These are phyloP conservation scores for Sebastes diaconus DNA, from an alignment of 2,797 vertebrate species.

Conservation along the genomic window DNA sequence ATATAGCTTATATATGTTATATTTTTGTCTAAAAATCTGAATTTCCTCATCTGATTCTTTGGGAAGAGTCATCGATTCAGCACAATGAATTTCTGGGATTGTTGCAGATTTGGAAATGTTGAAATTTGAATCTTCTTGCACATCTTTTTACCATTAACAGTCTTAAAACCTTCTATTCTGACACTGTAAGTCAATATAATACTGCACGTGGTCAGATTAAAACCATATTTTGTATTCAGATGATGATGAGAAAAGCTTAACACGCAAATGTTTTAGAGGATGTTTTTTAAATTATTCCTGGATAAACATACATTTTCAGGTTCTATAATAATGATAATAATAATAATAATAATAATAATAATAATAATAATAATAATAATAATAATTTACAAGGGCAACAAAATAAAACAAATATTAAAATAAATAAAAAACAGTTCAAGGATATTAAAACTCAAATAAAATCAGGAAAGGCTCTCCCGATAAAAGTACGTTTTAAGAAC, in stretches of 20 bases:
- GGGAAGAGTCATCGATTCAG: not conserved
- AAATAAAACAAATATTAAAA: too few relatives aligned
- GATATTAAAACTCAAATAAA: too few relatives aligned
- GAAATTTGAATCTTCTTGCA: fast-evolving
- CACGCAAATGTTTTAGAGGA: not conserved
- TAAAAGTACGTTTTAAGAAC: too few relatives aligned
- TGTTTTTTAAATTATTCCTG: not conserved
- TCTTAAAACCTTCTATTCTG: not conserved
- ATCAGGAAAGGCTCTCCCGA: fast-evolving
- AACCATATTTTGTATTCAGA: not conserved
- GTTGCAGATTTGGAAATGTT: not conserved
- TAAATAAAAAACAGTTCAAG: too few relatives aligned
- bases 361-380: too few relatives aligned
- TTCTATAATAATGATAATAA: not conserved
- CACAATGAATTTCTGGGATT: fast-evolving
- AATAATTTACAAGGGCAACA: too few relatives aligned
- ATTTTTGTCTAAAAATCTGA: not conserved
- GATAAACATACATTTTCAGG: not conserved
- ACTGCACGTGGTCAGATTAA: not conserved
- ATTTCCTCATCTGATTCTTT: not conserved
- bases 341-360: too few relatives aligned
- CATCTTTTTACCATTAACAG: not conserved
- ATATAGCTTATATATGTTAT: not conserved
- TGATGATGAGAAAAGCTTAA: not conserved
- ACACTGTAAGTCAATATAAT: not conserved